These are phyloP conservation scores for Aphis craccivora DNA, from an alignment of 1,140 invertebrate genomes.

Conservation along the genomic window DNA sequence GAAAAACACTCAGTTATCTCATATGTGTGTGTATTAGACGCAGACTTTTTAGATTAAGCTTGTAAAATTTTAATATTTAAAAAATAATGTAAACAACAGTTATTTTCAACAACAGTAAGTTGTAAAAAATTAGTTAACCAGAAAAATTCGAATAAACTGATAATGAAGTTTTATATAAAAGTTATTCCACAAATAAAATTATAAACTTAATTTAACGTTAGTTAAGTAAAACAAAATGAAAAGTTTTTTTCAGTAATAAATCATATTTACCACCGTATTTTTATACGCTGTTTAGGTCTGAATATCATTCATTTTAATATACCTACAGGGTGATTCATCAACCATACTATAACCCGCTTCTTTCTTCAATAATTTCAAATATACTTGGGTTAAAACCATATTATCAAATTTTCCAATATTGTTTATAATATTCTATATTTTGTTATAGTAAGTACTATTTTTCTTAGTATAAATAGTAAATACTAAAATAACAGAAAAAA, in stretches of 20 bases:
- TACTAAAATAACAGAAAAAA: too few relatives aligned
- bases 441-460: too few relatives aligned
- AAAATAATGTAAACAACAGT: neutral
- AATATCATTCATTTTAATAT: neutral
- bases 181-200: slow-evolving; percentile 11
- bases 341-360: too few relatives aligned
- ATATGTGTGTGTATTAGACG: neutral
- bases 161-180: neutral
- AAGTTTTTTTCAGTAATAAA: slow-evolving; percentile 11
- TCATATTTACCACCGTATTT: neutral
- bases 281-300: neutral
- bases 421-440: too few relatives aligned
- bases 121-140: slow-evolving; percentile 11
- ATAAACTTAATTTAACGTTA: slow-evolving; percentile 5
- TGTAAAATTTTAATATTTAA: neutral
- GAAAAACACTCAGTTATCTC: neutral
- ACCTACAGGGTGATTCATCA: too few relatives aligned
- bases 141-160: neutral
- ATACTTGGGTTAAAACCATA: too few relatives aligned
- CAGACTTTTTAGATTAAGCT: neutral
- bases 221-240: neutral
- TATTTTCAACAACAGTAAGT: neutral
- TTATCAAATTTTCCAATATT: too few relatives aligned
- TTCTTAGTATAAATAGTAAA: too few relatives aligned
- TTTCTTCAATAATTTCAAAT: too few relatives aligned